phyloP scores from a whole-genome alignment of 2,113 vertebrate genomes.

The Corydoras sp. region DNA sequence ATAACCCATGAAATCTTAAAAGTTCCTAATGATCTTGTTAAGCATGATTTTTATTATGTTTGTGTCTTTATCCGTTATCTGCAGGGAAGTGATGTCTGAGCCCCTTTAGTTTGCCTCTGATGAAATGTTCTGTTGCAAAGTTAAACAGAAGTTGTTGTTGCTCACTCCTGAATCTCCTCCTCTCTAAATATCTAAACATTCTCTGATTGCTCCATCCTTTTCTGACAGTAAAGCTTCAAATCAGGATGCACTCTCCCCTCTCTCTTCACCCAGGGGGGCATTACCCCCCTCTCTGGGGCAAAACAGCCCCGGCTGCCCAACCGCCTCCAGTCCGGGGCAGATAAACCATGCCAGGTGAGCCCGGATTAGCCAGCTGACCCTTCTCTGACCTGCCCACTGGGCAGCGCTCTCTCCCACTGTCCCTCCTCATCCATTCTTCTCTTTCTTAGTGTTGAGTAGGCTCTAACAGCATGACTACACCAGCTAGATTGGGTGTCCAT shows the following conservation, averaged over 20 bases:
- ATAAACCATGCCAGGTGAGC: constrained; percentile 79
- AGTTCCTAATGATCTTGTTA: too few species aligned
- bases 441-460: constrained; percentile 5
- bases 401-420: neutral
- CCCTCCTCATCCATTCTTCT: constrained; percentile 32
- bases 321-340: constrained; percentile 78
- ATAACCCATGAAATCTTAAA: too few species aligned
- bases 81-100: too few species aligned
- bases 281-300: constrained; percentile 78
- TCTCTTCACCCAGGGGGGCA: constrained; percentile 73
- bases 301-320: constrained; percentile 66
- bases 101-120: too few species aligned
- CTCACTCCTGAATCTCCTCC: neutral
- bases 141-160: too few species aligned
- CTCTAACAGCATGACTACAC: constrained; percentile 40
- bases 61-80: too few species aligned
- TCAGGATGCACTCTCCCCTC: constrained; percentile 81
- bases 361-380: constrained; percentile 30
- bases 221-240: constrained; percentile 73
- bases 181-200: neutral
- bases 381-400: constrained; percentile 6
- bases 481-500: constrained; percentile 36
- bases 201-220: constrained; percentile 34
- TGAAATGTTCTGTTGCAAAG: too few species aligned
- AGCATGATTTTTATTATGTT: too few species aligned